Conservation (phyloP, 2,888 invertebrate genomes). For the Melangyna quadrimaculata region DNA sequence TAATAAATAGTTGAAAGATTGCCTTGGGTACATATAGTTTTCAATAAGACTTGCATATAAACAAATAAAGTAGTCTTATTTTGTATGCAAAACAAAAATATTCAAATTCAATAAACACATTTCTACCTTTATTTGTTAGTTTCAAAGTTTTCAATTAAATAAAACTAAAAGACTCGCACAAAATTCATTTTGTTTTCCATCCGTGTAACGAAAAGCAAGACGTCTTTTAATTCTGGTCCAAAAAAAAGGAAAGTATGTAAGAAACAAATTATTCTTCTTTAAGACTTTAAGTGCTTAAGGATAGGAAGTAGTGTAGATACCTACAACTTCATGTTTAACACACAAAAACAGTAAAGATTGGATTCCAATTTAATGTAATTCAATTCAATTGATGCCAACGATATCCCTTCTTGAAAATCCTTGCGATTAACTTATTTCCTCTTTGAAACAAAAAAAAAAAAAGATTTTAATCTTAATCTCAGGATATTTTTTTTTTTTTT, state of each 20-base stretch:
- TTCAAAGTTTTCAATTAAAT: too few relatives aligned
- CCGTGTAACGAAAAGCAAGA: not conserved
- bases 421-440: constrained; percentile 5
- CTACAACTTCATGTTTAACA: not conserved
- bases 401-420: not conserved
- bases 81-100: too few relatives aligned
- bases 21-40: too few relatives aligned
- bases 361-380: constrained; percentile 14
- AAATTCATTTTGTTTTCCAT: not conserved
- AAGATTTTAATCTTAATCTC: not conserved
- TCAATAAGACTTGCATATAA: too few relatives aligned
- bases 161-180: not conserved
- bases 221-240: not conserved
- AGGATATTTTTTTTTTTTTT: not conserved
- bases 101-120: too few relatives aligned
- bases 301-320: not conserved
- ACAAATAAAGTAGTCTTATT: too few relatives aligned
- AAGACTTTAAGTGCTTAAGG: not conserved
- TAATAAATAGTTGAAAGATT: too few relatives aligned
- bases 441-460: not conserved
- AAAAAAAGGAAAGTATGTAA: not conserved
- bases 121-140: too few relatives aligned
- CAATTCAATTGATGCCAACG: constrained; percentile 12
- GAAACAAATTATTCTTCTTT: not conserved
- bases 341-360: not conserved